Evolutionary conservation across 2,113 vertebrate species (phyloP), one percentile per base, ranked within the genome.

Genomic region (Pelusios castaneus): DNA sequence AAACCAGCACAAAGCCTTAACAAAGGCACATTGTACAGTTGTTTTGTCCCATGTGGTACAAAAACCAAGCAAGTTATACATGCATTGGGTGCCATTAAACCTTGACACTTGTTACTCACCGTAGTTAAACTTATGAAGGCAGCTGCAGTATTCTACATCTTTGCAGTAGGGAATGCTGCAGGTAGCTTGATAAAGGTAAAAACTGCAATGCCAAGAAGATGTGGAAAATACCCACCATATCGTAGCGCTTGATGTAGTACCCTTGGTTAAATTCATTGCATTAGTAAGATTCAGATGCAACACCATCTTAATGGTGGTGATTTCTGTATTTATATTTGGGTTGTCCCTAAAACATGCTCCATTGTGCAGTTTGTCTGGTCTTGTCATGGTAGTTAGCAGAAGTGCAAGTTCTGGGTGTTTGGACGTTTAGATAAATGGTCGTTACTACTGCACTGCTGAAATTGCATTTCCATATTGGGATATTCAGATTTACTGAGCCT

Each of bases 1-100:
- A 95, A 95, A 97, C 97, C 98, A 98, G 98, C 97, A 97, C 97
- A 97, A 96, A 97, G 97, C 97, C 98, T 98, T 97, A 92, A 52
- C 52, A 89, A 91, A 98, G 97, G 98, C 98, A 87, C 76, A 63
- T 83, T 43, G 60, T 90, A 88, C 94, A 1, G 0, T 77, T 91
- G 94, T 78, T 96, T 52, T 94, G 90, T 95, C 95, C 93, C 10
- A 4, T 29, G n/a, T 92, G 58, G 85, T 95, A 89, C 87, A 41
- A 79, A 86, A 93, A 94, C 92, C 83, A 91, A 43, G 24, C 82
- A 85, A 4, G 2, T n/a, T 94, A 83, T 94, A 89, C 34, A 77
- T 90, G 87, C 90, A 84, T 80, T 87, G 93, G 94, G 92, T 97
- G 95, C 95, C 97, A 96, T 91, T 83, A 4, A 92, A 93, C 93